phyloP scores from a whole-genome alignment of 2,113 vertebrate species.

The Chamaea fasciata region DNA sequence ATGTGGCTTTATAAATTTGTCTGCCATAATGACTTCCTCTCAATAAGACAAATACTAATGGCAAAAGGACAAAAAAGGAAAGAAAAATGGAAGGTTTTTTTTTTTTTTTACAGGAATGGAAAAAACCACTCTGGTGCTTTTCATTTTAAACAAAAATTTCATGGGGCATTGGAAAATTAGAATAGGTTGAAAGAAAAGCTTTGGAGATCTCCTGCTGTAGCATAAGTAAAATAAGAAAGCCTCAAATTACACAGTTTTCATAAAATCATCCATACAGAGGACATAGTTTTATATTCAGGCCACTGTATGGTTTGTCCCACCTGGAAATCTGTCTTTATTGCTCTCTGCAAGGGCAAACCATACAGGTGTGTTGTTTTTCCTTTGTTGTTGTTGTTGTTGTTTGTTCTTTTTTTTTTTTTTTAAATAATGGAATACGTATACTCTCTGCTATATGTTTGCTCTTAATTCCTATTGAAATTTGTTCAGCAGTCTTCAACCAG shows the following conservation, averaged over 20 bases:
- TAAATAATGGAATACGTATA: not conserved
- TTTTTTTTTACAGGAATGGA: not conserved
- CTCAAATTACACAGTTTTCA: not conserved
- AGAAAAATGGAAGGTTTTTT: not conserved
- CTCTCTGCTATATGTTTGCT: not conserved
- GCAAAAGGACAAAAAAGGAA: not conserved
- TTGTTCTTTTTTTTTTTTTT: not conserved
- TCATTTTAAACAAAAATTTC: not conserved
- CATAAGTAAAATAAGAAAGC: not conserved
- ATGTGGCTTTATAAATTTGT: not conserved
- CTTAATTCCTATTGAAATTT: slow-evolving; percentile 2
- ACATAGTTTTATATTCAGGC: not conserved
- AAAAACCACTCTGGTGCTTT: not conserved
- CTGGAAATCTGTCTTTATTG: not conserved
- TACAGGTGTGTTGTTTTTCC: not conserved
- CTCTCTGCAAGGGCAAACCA: not conserved
- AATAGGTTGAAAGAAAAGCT: not conserved
- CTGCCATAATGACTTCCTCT: not conserved
- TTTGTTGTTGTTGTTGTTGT: not conserved
- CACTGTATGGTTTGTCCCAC: not conserved
- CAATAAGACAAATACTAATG: not conserved
- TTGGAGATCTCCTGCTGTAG: not conserved
- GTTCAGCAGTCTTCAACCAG: not conserved
- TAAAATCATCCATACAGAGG: not conserved
- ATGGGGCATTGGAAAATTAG: not conserved